Evolutionary conservation across 2,797 vertebrate species (phyloP).

Genomic region (Lerista edwardsae): DNA sequence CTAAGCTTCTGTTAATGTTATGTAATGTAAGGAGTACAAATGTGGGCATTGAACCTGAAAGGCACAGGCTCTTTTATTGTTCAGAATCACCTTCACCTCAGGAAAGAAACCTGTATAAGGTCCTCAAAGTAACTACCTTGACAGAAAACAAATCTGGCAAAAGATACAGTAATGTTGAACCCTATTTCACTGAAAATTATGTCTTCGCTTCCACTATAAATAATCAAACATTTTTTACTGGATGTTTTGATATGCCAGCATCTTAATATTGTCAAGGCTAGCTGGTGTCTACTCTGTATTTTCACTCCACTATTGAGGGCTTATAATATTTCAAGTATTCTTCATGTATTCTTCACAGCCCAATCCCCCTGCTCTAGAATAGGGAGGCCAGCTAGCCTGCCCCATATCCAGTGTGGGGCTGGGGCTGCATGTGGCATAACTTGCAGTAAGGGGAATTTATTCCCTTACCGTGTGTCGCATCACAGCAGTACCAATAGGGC

Average conservation of each 20-base stretch:
- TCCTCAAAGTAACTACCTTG: not conserved
- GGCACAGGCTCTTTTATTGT: not conserved
- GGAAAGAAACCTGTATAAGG: accelerated
- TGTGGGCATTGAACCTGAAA: not conserved
- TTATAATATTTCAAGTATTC: not conserved
- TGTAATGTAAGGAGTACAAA: not conserved
- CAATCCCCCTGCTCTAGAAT: no score
- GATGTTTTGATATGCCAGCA: not conserved
- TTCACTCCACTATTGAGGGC: not conserved
- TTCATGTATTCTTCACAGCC: not conserved
- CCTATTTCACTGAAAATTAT: not conserved
- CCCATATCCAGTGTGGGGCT: no score
- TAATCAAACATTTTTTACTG: not conserved
- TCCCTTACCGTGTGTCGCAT: no score
- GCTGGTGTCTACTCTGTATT: not conserved
- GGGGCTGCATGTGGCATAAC: no score
- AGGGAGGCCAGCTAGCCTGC: no score
- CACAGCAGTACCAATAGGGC: no score
- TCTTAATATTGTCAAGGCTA: not conserved
- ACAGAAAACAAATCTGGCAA: not conserved
- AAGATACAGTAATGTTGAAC: not conserved
- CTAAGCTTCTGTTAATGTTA: not conserved
- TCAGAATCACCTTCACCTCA: slow-evolving; percentile 1
- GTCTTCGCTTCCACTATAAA: not conserved
- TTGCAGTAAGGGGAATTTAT: no score